Conservation (phyloP, 2,113 vertebrate species). For the Uria aalge region DNA sequence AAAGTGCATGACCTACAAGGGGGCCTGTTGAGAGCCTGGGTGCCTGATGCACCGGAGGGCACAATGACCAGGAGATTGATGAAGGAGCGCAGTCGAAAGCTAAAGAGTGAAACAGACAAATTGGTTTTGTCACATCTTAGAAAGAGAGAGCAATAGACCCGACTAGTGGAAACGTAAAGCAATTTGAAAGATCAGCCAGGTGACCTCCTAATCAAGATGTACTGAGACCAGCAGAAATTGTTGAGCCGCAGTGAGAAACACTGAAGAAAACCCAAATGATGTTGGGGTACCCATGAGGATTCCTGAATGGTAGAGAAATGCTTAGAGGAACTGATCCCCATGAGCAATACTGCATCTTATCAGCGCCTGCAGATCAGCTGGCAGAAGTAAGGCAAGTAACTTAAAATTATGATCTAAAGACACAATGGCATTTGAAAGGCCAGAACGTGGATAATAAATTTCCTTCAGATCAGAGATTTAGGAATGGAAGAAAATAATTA, state of each 20-base stretch:
- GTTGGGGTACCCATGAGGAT: not conserved
- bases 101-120: not conserved
- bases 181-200: not conserved
- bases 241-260: not conserved
- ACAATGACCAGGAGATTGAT: not conserved
- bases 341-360: not conserved
- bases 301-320: not conserved
- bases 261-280: not conserved
- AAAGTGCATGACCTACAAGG: accelerated
- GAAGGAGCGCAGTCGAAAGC: accelerated
- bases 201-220: not conserved
- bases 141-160: not conserved
- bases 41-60: not conserved
- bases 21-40: not conserved
- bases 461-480: not conserved
- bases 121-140: not conserved
- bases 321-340: not conserved
- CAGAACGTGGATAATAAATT: not conserved
- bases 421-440: not conserved
- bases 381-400: not conserved
- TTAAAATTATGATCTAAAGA: not conserved
- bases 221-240: not conserved
- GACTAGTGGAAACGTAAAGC: not conserved
- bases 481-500: not conserved
- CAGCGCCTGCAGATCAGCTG: not conserved